Base-by-base conservation (phyloP, 2,113 vertebrate species). In the Ophthalmolycus amberensis region DNA sequence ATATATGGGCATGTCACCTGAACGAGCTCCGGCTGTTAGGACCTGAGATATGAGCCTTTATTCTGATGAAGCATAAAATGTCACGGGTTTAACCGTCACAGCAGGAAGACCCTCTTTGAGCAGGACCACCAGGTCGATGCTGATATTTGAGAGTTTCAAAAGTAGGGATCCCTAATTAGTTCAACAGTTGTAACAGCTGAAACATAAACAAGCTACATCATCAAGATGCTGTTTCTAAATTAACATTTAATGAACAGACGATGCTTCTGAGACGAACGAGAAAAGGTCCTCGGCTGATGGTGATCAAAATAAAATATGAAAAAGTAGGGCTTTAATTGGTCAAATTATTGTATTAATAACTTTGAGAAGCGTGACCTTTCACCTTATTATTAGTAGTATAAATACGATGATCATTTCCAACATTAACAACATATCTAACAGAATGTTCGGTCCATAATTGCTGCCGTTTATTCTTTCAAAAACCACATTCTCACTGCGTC, bases 1-100 rank as follows among this genome's bases (percentile, higher is more conserved):
- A 90, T 88, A 7, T 79, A 92, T 81, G 87, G 54, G 16, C 20
- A 22, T 66, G 87, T 89, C 87, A 79, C 69, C 65, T 44, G 20
- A 58, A 77, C 66, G 82, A 82, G 85, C 84, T 37, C 63, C 2
- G 18, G 83, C 75, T 69, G 67, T 79, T 85, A 65, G 64, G 25
- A 50, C 29, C 77, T 76, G 67, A 84, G 42, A 75, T 71, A 85
- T 62, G 83, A 87, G 74, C 27, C 48, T 83, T 76, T 62, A 34
- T 78, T 50, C 27, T 38, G 15, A 44, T 18, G 62, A 40, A 75
- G 75, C 52, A 46, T 54, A 50, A 56, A 67, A 75, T n/a, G 48
- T 77, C 68, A 54, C 27, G 16, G 34, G 77, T 74, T 32, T 48
- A 9, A 27, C 5, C 7, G 12, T 34, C 2, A 6, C 20, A 63